Evolutionary conservation across 1,140 invertebrate genomes (phyloP), one percentile per base, ranked within the genome.

Genomic region (Aplysia californica): DNA sequence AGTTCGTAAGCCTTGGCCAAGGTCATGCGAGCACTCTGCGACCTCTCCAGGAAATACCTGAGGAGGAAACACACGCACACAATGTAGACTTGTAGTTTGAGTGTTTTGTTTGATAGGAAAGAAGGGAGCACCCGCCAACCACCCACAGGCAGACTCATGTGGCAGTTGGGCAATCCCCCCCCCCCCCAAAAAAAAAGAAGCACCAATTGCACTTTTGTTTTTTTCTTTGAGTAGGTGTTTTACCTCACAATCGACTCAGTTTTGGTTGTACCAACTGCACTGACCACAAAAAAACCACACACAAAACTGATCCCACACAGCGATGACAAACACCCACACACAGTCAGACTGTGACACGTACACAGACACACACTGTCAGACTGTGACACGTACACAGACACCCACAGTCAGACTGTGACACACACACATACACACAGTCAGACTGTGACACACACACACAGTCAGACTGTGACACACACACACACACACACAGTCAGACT

Each of bases 1-100:
- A 97, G 89, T 86, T 96, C 95, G 71, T 92, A 92, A 1, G 96
- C 96, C 86, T 94, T 93, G 79, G 96, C 94, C 50, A 98, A 91
- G 0, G 95, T 97, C 85, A 96, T 95, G 71, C 95, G 93, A 0
- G 97, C 97, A 80, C 96, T 97, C 83, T 96, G 96, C 71, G 96
- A 98, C 71, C 97, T 92, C 87, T 98, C 97, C 56, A 99, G 89
- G 90, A 96, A 97, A 86, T 98, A 99, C 6, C 88, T 89, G 72
- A 3, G 79, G 80, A 26, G 10, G 15, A 21, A 61, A 61, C 15
- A 61, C 6, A 33, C 26, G 33, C 15, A 36, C 5, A 66, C 18
- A 15, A 36, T 10, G 15, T 36, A 23, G 29, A 66, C 10, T 36
- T 10, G 35, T 66, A 33, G 58, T 18, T 18, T 6, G 29, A 61